These are phyloP conservation scores for Colossoma macropomum DNA, from an alignment of 2,113 vertebrate species.

Conservation along the genomic window DNA sequence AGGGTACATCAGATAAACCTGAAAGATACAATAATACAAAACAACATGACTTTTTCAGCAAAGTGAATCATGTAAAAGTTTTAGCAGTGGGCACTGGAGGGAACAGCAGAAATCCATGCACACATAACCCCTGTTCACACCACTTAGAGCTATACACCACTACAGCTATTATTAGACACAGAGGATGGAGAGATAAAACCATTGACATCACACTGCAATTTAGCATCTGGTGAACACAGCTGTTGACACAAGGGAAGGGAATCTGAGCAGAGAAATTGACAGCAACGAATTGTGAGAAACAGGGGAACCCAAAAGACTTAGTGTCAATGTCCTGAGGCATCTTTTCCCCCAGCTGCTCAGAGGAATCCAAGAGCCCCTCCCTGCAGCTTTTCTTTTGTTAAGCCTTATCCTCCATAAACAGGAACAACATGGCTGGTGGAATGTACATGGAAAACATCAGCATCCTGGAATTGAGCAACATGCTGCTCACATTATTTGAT, in stretches of 20 bases:
- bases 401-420: constrained; percentile 64
- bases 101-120: constrained; percentile 18
- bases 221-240: constrained; percentile 75
- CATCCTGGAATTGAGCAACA: constrained; percentile 60
- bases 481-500: constrained; percentile 54
- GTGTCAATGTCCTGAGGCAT: constrained; percentile 58
- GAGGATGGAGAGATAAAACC: constrained; percentile 60
- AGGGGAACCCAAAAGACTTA: constrained; percentile 42
- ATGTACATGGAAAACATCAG: constrained; percentile 60
- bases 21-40: constrained; percentile 53
- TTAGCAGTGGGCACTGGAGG: not conserved
- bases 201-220: constrained; percentile 69
- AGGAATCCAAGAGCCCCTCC: constrained; percentile 45
- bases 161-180: constrained; percentile 72
- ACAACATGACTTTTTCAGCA: constrained; percentile 33
- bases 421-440: constrained; percentile 60
- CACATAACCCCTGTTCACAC: constrained; percentile 49
- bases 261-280: constrained; percentile 47
- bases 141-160: too few relatives aligned
- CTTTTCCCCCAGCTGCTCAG: constrained; percentile 48
- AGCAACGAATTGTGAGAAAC: constrained; percentile 53
- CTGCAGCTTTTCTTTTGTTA: constrained; percentile 52
- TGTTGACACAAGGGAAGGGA: constrained; percentile 58
- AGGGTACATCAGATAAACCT: constrained; percentile 92
- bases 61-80: not conserved